Conservation (phyloP, 2,888 invertebrate species). For the Uloborus plumipes region DNA sequence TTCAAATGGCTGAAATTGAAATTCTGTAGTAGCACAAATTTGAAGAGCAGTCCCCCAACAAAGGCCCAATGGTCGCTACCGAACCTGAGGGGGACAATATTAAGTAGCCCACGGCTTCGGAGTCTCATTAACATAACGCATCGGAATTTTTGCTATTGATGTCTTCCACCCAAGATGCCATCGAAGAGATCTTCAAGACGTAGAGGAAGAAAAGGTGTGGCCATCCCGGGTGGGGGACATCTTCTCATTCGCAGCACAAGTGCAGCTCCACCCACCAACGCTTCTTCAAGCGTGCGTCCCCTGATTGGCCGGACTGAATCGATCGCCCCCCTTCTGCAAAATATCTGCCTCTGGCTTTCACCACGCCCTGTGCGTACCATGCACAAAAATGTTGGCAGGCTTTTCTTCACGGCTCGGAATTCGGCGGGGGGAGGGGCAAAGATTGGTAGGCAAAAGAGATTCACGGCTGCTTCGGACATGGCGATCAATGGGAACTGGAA, state of each 20-base stretch:
- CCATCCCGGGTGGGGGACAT: conserved; percentile 20
- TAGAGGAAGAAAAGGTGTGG: conserved; percentile 45
- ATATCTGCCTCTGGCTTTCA: conserved; percentile 17
- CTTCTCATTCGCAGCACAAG: conserved; percentile 39
- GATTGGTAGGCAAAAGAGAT: neutral
- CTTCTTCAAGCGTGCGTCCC: conserved; percentile 29
- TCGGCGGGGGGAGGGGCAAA: too few relatives aligned
- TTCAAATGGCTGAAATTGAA: conserved; percentile 34
- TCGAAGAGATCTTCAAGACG: conserved; percentile 40
- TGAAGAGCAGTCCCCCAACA: conserved; percentile 41
- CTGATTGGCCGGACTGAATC: conserved; percentile 46
- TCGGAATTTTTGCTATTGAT: conserved; percentile 41
- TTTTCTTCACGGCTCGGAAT: conserved; percentile 26
- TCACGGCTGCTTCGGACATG: neutral
- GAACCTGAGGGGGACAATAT: conserved; percentile 33
- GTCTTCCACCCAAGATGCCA: conserved; percentile 41
- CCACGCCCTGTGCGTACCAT: conserved; percentile 25
- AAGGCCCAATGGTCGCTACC: conserved; percentile 28
- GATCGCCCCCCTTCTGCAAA: conserved; percentile 22
- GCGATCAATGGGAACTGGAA: conserved; percentile 1
- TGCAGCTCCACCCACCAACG: conserved; percentile 38
- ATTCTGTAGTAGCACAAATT: conserved; percentile 43
- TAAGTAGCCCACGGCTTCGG: conserved; percentile 35
- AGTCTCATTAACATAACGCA: conserved; percentile 54
- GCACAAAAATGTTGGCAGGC: conserved; percentile 31